These are phyloP conservation scores for Nothoprocta pentlandii DNA, from an alignment of 2,113 vertebrate genomes.

Conservation along the genomic window DNA sequence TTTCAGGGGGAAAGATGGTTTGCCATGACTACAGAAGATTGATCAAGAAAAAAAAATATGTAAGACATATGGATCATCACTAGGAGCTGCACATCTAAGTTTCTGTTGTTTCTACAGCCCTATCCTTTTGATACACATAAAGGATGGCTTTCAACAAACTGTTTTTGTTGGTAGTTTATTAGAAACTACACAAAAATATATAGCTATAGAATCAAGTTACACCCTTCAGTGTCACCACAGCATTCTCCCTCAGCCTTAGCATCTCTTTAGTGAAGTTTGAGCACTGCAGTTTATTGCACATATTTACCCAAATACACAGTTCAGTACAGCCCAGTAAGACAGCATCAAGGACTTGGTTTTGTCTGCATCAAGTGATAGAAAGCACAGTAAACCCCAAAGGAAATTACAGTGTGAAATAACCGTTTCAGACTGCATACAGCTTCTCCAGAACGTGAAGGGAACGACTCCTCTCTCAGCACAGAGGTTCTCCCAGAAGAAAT, in stretches of 20 bases:
- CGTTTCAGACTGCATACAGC: neutral
- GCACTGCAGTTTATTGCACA: neutral
- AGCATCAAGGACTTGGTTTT: neutral
- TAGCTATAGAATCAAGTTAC: neutral
- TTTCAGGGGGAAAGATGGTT: neutral
- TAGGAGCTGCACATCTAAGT: neutral
- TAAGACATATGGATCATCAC: neutral
- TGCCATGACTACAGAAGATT: neutral
- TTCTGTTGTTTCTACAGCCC: neutral
- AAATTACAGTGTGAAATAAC: neutral
- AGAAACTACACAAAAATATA: neutral
- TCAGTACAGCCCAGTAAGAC: neutral
- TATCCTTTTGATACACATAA: neutral
- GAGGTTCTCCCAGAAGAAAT: neutral
- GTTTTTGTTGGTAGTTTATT: neutral
- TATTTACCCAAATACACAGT: neutral
- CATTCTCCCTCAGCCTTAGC: neutral
- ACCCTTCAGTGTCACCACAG: conserved; percentile 4
- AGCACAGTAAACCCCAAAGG: neutral
- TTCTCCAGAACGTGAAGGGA: neutral
- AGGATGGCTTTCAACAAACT: neutral
- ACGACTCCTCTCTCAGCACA: neutral
- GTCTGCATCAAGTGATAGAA: neutral
- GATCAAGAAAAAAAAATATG: neutral
- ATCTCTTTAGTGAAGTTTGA: neutral